A percentile compares a stretch with the other conserved stretches of the same genome.
phyloP scores from a whole-genome alignment of 2,888 invertebrate species.

The Tethea ocularis region DNA sequence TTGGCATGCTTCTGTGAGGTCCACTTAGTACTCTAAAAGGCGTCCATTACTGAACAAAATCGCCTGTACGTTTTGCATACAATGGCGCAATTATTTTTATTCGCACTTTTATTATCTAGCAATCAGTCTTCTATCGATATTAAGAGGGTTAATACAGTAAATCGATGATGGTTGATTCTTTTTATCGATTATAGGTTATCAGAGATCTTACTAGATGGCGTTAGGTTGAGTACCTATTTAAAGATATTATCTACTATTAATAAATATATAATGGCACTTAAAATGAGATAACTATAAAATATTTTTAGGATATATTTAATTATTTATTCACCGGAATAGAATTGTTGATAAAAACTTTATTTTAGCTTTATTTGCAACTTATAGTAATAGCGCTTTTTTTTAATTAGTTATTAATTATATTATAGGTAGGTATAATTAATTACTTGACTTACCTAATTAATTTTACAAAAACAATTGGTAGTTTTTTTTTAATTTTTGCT shows the following conservation, averaged over 20 bases:
- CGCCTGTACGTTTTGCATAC: slow-evolving; percentile 75
- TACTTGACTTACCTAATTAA: no score
- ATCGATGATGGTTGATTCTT: slow-evolving; percentile 5
- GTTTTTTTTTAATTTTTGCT: no score
- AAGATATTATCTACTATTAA: background rate
- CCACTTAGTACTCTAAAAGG: slow-evolving; percentile 73
- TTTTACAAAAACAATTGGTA: no score
- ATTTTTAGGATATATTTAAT: no score
- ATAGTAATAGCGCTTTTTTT: no score
- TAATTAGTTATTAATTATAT: no score
- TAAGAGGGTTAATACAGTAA: slow-evolving; percentile 18
- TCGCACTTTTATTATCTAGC: slow-evolving; percentile 49
- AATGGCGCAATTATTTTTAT: slow-evolving; percentile 67
- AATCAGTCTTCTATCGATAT: slow-evolving; percentile 40
- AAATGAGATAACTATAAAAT: background rate
- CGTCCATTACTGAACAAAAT: slow-evolving; percentile 58
- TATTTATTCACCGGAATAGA: no score
- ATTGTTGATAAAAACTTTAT: no score
- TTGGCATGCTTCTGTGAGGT: slow-evolving; percentile 59
- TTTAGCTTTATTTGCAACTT: no score
- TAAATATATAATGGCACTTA: background rate
- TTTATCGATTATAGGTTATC: slow-evolving; percentile 15
- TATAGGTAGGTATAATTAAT: no score
- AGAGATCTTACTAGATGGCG: slow-evolving; percentile 1
- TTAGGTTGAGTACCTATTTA: background rate